Evolutionary conservation across 2,888 invertebrate species (phyloP).

Genomic region (Chouioia cunea): DNA sequence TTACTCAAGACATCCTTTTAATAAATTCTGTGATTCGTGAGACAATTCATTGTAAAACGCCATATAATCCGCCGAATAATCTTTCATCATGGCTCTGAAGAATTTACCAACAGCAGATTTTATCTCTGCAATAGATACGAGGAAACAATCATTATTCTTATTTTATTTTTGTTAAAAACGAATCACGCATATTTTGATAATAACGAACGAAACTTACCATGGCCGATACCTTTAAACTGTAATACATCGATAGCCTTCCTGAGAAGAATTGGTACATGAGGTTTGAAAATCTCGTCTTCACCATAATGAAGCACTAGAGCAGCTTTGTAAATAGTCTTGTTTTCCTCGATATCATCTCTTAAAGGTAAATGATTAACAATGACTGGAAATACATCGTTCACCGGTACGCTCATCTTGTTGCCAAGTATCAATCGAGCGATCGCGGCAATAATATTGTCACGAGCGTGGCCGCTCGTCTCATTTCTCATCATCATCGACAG

Average conservation of each 20-base stretch:
- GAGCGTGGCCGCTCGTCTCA: conserved; percentile 76
- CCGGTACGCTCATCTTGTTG: conserved; percentile 75
- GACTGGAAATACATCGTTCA: conserved; percentile 81
- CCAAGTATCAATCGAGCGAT: conserved; percentile 80
- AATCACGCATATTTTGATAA: not conserved
- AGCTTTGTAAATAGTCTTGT: conserved; percentile 77
- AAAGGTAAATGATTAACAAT: conserved; percentile 80
- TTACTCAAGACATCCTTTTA: conserved; percentile 56
- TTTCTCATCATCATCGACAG: conserved; percentile 76
- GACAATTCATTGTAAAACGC: conserved; percentile 67
- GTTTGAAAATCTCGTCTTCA: conserved; percentile 72
- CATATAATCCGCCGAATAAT: conserved; percentile 73
- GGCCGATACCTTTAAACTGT: conserved; percentile 71
- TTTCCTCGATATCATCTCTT: conserved; percentile 81
- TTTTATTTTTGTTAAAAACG: not conserved
- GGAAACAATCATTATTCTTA: conserved; percentile 8
- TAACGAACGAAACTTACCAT: conserved; percentile 64
- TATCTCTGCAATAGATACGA: conserved; percentile 67
- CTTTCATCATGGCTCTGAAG: conserved; percentile 71
- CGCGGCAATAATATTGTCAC: conserved; percentile 85
- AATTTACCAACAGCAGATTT: conserved; percentile 70
- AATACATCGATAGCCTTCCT: conserved; percentile 72
- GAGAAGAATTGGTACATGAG: conserved; percentile 72
- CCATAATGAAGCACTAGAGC: conserved; percentile 75
- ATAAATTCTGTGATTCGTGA: conserved; percentile 64